Conservation (phyloP, 2,888 invertebrate species). For the Perithous albicinctus region DNA sequence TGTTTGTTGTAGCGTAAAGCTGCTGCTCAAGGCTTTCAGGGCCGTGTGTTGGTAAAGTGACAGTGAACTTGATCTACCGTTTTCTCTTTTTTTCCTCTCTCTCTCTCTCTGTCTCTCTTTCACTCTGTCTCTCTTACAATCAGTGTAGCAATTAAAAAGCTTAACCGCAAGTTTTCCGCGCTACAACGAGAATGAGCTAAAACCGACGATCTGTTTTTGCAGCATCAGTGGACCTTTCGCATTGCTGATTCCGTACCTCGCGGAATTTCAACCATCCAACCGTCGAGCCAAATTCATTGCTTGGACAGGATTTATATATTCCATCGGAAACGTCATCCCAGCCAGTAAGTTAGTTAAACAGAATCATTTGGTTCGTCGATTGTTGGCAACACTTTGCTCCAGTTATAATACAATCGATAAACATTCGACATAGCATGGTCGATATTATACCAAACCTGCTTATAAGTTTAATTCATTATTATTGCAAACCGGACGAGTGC, state of each 20-base stretch:
- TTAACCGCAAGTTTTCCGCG: too few species aligned
- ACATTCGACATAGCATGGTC: not conserved
- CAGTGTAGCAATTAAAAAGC: not conserved
- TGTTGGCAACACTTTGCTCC: not conserved
- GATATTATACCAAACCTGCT: slow-evolving; percentile 5
- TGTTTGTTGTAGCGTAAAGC: not conserved
- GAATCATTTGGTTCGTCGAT: not conserved
- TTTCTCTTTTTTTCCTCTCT: not conserved
- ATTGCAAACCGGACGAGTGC: not conserved
- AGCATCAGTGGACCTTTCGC: slow-evolving; percentile 91
- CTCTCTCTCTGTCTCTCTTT: too few species aligned
- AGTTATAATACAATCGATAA: slow-evolving; percentile 20
- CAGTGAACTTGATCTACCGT: slow-evolving; percentile 27
- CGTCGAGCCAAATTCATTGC: slow-evolving; percentile 89
- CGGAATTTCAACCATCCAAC: slow-evolving; percentile 90
- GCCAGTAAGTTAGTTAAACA: slow-evolving; percentile 83
- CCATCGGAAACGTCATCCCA: slow-evolving; percentile 88
- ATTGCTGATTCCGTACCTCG: slow-evolving; percentile 89
- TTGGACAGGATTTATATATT: slow-evolving; percentile 89
- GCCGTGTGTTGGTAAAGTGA: slow-evolving; percentile 11
- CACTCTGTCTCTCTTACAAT: too few species aligned
- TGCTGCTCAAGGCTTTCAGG: not conserved
- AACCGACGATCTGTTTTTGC: slow-evolving; percentile 70
- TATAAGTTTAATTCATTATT: slow-evolving; percentile 46
- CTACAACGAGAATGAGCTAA: not conserved